Evolutionary conservation across 2,113 vertebrate genomes (phyloP), one percentile per base, ranked within the genome.

Genomic region (Gobius niger): DNA sequence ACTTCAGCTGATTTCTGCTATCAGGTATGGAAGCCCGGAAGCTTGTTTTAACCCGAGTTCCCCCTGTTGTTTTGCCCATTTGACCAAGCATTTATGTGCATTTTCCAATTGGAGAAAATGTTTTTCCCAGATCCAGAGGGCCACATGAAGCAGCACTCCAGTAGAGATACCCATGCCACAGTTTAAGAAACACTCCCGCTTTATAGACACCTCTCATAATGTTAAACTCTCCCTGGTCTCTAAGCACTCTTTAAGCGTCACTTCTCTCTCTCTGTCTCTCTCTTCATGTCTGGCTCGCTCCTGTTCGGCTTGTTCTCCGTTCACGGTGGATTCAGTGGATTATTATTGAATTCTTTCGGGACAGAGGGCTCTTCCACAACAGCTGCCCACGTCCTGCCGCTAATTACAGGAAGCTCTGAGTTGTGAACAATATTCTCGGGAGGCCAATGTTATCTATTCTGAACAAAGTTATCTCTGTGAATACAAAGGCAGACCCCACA

Each of bases 341-440:
- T 44, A 44, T 16, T 19, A 19, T 13, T 10, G 52, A 12, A 10
- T 50, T 60, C 14, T 60, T 40, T 9, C n/a, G 57, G 57, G 57
- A 60, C 40, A 9, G 34, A 40, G 34, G 40, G 34, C 34, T 42
- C 34, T 60, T 40, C 57, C 57, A 44, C 40, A 60, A 42, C 57
- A 60, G 57, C 57, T 60, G 57, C 41, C 57, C 57, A 44, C 40
- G 40, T 60, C 57, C 40, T 60, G 40, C 57, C 44, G 34, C 57
- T 60, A 60, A 60, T 60, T 60, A 60, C 57, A 9, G 57, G 40
- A 42, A 44, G 57, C 57, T 60, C 40, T 3, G 34, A 59, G 34
- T 34, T 40, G 56, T 15, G 56, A 59, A 34, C 24, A 6, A 11
- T 5, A 7, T 5, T 60, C 57, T 40, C 57, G 10, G 40, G 56